Percentiles rank a stretch among this genome's conserved stretches.
Conservation (phyloP, 2,113 vertebrate genomes). For the Pygoscelis antarcticus region DNA sequence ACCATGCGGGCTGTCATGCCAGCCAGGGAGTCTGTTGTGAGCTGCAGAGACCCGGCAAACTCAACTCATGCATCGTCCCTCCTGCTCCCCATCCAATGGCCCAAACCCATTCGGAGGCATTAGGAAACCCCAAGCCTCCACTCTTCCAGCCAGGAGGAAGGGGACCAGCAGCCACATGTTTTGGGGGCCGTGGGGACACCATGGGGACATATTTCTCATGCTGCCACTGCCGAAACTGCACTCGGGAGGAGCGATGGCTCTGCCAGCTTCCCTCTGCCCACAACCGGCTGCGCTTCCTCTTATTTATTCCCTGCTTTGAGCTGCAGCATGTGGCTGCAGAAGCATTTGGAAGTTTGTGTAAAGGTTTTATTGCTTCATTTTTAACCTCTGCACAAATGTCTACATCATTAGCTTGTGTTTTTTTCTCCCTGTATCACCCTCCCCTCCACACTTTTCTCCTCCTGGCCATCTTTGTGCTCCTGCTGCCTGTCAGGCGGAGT, state of each 20-base stretch:
- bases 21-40: background rate
- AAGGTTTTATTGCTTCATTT: constrained; percentile 53
- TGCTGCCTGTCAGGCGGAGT: background rate
- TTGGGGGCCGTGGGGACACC: fast-evolving
- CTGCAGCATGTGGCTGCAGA: background rate
- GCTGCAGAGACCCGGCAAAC: background rate
- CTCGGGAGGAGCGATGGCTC: background rate
- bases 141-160: background rate
- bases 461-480: background rate
- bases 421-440: background rate
- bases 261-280: background rate
- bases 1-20: background rate
- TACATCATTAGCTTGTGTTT: background rate
- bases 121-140: background rate
- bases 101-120: background rate
- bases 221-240: background rate
- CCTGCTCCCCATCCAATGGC: background rate
- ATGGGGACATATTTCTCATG: background rate
- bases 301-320: background rate
- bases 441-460: background rate
- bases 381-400: constrained; percentile 22
- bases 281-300: background rate
- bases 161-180: background rate
- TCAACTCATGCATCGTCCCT: fast-evolving
- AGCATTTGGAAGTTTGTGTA: background rate